Evolutionary conservation across 1,140 invertebrate genomes (phyloP).

Genomic region (Brachionus rubens): DNA sequence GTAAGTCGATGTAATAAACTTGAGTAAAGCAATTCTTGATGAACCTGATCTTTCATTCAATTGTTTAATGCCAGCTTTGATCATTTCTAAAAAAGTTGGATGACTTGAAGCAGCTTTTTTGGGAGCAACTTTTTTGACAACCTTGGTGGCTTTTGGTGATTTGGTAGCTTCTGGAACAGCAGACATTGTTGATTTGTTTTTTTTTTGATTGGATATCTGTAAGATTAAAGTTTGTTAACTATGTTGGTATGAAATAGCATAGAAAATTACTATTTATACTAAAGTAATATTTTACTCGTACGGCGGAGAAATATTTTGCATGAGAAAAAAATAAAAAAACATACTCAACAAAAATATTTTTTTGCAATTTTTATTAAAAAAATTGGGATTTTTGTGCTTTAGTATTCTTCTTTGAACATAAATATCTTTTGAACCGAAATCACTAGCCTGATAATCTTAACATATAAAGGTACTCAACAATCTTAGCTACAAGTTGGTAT

Average conservation of each 20-base stretch:
- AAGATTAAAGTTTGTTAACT: too few relatives aligned
- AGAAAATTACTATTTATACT: conserved; percentile 8
- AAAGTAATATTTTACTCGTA: neutral
- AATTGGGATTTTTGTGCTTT: too few relatives aligned
- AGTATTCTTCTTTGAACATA: too few relatives aligned
- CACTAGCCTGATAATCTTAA: too few relatives aligned
- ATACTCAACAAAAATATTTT: too few relatives aligned
- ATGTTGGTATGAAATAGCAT: neutral
- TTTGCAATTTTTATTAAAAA: too few relatives aligned
- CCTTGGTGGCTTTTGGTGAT: neutral
- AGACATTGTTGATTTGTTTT: neutral
- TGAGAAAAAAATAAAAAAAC: too few relatives aligned
- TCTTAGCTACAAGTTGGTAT: too few relatives aligned
- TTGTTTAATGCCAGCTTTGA: conserved; percentile 16
- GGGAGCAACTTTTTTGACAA: neutral
- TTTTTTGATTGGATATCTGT: too few relatives aligned
- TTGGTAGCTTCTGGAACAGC: neutral
- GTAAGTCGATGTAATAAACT: conserved; percentile 46
- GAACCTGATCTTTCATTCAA: conserved; percentile 47
- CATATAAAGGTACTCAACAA: too few relatives aligned
- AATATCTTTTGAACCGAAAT: too few relatives aligned
- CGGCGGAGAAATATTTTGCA: conserved; percentile 27
- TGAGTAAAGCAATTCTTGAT: conserved; percentile 40
- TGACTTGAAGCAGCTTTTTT: conserved; percentile 18
- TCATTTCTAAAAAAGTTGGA: conserved; percentile 46